Evolutionary conservation across 2,797 vertebrate species (phyloP).

Genomic region (Ataeniobius toweri): DNA sequence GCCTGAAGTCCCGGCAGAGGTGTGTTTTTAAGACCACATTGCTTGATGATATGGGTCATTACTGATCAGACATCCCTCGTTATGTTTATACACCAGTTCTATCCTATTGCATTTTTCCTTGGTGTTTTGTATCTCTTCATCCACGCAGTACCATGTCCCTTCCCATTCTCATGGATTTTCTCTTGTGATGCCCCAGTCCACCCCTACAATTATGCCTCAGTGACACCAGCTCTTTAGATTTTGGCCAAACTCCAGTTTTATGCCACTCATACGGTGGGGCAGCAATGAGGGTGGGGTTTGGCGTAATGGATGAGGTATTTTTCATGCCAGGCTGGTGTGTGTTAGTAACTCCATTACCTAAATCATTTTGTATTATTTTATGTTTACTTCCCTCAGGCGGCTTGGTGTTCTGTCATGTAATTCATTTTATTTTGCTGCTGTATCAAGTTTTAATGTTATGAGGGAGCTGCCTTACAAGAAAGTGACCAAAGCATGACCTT

Average conservation of each 20-base stretch:
- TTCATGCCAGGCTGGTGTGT: slow-evolving; percentile 69
- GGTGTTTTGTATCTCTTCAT: slow-evolving; percentile 29
- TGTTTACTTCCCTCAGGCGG: slow-evolving; percentile 46
- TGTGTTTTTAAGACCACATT: slow-evolving; percentile 80
- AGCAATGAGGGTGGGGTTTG: slow-evolving; percentile 12
- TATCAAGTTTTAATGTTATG: slow-evolving; percentile 31
- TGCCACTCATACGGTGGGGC: slow-evolving; percentile 29
- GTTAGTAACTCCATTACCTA: slow-evolving; percentile 67
- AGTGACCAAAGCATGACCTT: slow-evolving; percentile 4
- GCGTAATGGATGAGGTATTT: slow-evolving; percentile 57
- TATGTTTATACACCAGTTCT: slow-evolving; percentile 19
- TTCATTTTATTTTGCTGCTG: slow-evolving; percentile 51
- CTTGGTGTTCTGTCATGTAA: slow-evolving; percentile 60
- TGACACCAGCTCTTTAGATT: slow-evolving; percentile 31
- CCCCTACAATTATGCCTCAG: background rate
- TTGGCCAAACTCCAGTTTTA: slow-evolving; percentile 40
- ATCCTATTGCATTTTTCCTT: slow-evolving; percentile 34
- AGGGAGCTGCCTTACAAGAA: slow-evolving; percentile 13
- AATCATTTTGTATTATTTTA: slow-evolving; percentile 43
- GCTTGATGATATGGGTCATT: slow-evolving; percentile 62
- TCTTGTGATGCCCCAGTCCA: background rate
- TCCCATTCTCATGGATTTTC: slow-evolving; percentile 17
- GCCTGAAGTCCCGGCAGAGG: slow-evolving; percentile 89
- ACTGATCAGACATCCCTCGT: slow-evolving; percentile 46
- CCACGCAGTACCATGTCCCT: slow-evolving; percentile 14